Evolutionary conservation across 2,888 invertebrate genomes (phyloP), one percentile per base, ranked within the genome.

Genomic region (Sphinx pinastri): DNA sequence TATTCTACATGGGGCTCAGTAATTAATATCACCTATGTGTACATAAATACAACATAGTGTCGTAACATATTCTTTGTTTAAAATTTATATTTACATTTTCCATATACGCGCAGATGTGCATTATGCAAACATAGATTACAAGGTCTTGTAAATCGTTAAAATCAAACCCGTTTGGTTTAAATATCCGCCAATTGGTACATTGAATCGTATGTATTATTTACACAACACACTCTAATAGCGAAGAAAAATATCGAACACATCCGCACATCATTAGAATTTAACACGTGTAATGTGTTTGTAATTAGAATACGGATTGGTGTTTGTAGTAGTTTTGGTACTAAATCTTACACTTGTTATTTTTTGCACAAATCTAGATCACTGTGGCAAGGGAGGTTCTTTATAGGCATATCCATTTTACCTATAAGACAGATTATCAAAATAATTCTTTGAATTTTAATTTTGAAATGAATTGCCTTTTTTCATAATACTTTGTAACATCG

Each of bases 131-230:
- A 7, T 5, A 25, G n/a, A 47, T n/a, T n/a, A 16, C 12, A 47
- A n/a, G 4, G 14, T 16, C n/a, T 63, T 63, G n/a, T 19, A 49
- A 5, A 60, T 19, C 11, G 19, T 19, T 47, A 47, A 31, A 52
- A 14, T 25, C 14, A 67, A 25, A 51, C n/a, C 16, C 14, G 45
- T 12, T 67, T 67, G 31, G n/a, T 67, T 55, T 67, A 52, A 67
- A 67, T 63, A 49, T 63, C 63, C 63, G 47, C 63, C 49, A 63
- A 63, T 63, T 63, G 63, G 63, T 63, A 47, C 63, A 63, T 63
- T 19, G 63, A 63, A 49, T 49, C 63, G 47, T 63, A 16, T 63
- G 47, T 63, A 63, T 63, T 63, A 49, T 63, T 63, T 63, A 45
- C 19, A 10, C 47, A 60, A 60, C 45, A 45, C 60, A 47, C 60